Evolutionary conservation across 1,140 invertebrate species (phyloP).

Genomic region (Danaus melanippus): DNA sequence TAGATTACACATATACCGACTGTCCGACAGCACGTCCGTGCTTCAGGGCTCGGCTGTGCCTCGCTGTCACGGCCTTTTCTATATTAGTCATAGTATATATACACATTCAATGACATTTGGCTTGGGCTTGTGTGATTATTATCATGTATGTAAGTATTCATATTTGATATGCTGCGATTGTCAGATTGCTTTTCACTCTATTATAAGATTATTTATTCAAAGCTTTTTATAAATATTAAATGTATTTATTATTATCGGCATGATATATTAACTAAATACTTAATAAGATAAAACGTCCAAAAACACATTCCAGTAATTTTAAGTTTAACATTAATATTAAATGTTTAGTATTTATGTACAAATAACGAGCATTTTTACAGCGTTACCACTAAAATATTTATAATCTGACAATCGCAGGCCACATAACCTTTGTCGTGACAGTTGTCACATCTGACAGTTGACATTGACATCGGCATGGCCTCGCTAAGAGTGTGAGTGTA

Average conservation of each 20-base stretch:
- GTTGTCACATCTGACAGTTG: constrained; percentile 22
- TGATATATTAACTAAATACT: too few relatives aligned
- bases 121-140: constrained; percentile 54
- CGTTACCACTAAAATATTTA: constrained; percentile 9
- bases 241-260: too few relatives aligned
- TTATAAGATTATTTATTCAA: too few relatives aligned
- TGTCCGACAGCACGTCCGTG: constrained; percentile 38
- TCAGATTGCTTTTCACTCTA: constrained; percentile 28
- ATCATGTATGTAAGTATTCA: constrained; percentile 56
- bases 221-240: too few relatives aligned
- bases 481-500: constrained; percentile 13
- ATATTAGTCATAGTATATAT: constrained; percentile 67
- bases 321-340: constrained; percentile 1
- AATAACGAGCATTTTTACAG: constrained; percentile 36
- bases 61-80: constrained; percentile 66
- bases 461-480: constrained; percentile 5
- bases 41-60: constrained; percentile 52
- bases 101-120: constrained; percentile 60
- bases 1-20: constrained; percentile 47
- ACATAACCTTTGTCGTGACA: constrained; percentile 14
- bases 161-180: constrained; percentile 48
- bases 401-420: constrained; percentile 17
- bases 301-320: too few relatives aligned
- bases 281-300: too few relatives aligned
- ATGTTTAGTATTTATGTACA: constrained; percentile 27